Base-by-base conservation (phyloP, 2,797 vertebrate genomes). In the Discoglossus pictus region DNA sequence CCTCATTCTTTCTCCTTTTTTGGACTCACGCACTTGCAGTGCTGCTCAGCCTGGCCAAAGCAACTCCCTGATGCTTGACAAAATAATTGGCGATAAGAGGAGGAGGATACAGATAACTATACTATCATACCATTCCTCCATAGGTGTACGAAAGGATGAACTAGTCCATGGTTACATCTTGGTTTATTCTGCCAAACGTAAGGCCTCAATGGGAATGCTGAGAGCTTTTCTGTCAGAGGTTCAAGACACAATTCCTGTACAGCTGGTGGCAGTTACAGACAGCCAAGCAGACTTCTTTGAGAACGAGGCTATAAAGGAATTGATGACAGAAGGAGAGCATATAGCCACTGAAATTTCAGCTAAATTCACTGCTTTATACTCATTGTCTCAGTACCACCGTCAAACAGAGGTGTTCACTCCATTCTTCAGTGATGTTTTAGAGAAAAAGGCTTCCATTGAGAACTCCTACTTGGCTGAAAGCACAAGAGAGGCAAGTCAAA, bases 201-300 rank as follows among this genome's bases (percentile, higher is more conserved):
- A 98, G 80, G 93, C 97, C 0, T 99, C 97, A n/a, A 98, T 99
- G 96, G 97, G 97, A 61, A 99, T 98, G 83, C 90, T 99, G 74
- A 89, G 96, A 54, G 97, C 97, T 0, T 99, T 99, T 84, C 78
- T 99, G 35, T 96, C 96, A 1, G 96, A 99, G 86, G 93, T 99
- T 74, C 94, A 98, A 56, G 97, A 99, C 60, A 96, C 96, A 0
- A 98, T 99, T 86, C 97, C 97, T 2, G 96, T 99, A 50, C 97
- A 99, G 74, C 84, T 99, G 85, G 96, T 99, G 72, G 97, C 96
- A 11, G 95, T 99, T 79, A 99, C 97, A 1, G 97, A 99, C 78
- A 98, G 97, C 77, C 97, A 99, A 85, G 96, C 94, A 0, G 96
- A 99, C 83, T 99, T 99, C 79, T 99, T 99, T 59, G 96, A 99